Percentiles rank a stretch among this genome's conserved stretches.
phyloP scores from a whole-genome alignment of 2,888 invertebrate genomes.

The Hybos culiciformis region DNA sequence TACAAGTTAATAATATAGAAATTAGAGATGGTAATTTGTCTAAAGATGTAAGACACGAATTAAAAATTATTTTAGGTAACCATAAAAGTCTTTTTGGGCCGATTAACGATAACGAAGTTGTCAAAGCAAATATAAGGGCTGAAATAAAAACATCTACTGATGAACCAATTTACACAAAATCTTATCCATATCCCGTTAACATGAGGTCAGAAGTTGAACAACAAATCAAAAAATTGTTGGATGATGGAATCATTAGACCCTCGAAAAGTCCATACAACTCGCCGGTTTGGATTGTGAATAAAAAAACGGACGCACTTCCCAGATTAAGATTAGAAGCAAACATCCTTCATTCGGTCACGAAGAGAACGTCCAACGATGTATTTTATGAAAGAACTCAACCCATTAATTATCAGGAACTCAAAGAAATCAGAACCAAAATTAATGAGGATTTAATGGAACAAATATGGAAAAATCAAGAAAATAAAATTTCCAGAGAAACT shows the following conservation, averaged over 20 bases:
- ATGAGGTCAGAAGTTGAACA: slow-evolving; percentile 24
- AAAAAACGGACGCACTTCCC: slow-evolving; percentile 16
- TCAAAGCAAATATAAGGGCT: slow-evolving; percentile 18
- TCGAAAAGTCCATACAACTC: slow-evolving; percentile 20
- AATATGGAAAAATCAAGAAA: slow-evolving; percentile 13
- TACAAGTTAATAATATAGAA: slow-evolving; percentile 3
- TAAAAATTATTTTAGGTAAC: not conserved
- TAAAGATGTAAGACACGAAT: not conserved
- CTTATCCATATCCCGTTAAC: slow-evolving; percentile 25
- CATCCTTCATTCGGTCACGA: slow-evolving; percentile 11
- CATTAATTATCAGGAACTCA: slow-evolving; percentile 14
- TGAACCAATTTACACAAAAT: slow-evolving; percentile 22
- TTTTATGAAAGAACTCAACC: slow-evolving; percentile 14
- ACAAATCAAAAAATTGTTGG: slow-evolving; percentile 22
- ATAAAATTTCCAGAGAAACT: slow-evolving; percentile 7
- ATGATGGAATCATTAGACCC: slow-evolving; percentile 20
- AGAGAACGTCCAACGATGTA: slow-evolving; percentile 11
- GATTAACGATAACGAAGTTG: slow-evolving; percentile 1
- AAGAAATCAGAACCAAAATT: slow-evolving; percentile 12
- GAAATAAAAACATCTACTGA: slow-evolving; percentile 21
- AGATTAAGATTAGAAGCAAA: no score
- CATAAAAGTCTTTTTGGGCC: slow-evolving; percentile 8
- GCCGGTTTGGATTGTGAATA: slow-evolving; percentile 18
- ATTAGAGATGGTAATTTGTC: not conserved
- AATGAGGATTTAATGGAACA: slow-evolving; percentile 11